phyloP scores from a whole-genome alignment of 2,113 vertebrate species.

The Elachura formosa region DNA sequence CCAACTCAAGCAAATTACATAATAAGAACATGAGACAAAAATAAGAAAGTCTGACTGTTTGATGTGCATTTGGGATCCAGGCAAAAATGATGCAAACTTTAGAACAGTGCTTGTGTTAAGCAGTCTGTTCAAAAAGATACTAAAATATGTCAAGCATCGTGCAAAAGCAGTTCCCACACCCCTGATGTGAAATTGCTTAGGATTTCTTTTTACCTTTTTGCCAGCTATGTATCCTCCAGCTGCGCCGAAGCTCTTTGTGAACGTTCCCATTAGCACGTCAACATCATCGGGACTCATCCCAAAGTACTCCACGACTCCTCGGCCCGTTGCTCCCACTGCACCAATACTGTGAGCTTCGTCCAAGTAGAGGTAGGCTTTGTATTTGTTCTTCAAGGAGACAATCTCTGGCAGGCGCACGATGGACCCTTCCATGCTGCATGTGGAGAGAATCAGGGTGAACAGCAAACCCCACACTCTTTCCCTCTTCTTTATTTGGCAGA shows the following conservation, averaged over 20 bases:
- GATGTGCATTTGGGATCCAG: background rate
- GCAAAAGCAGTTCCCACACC: background rate
- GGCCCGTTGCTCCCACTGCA: slow-evolving; percentile 77
- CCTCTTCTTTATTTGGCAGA: background rate
- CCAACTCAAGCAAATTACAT: slow-evolving; percentile 15
- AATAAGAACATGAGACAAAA: slow-evolving; percentile 13
- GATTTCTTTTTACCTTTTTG: slow-evolving; percentile 78
- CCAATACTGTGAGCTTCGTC: slow-evolving; percentile 95
- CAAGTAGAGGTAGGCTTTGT: slow-evolving; percentile 91
- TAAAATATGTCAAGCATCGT: background rate
- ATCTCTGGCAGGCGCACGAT: slow-evolving; percentile 85
- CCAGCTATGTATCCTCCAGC: slow-evolving; percentile 91
- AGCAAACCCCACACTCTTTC: background rate
- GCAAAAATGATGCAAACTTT: background rate
- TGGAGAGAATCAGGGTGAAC: background rate
- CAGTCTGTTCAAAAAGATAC: background rate
- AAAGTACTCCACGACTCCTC: slow-evolving; percentile 86
- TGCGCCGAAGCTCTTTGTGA: slow-evolving; percentile 92
- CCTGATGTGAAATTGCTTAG: background rate
- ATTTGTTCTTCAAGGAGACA: slow-evolving; percentile 89
- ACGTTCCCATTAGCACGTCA: slow-evolving; percentile 91
- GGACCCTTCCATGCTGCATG: slow-evolving; percentile 90
- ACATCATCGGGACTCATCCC: slow-evolving; percentile 79
- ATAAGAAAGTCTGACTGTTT: background rate
- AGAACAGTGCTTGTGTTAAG: background rate